Percentiles rank a stretch among this genome's conserved stretches.
phyloP scores from a whole-genome alignment of 1,140 invertebrate genomes.

The Formica exsecta region DNA sequence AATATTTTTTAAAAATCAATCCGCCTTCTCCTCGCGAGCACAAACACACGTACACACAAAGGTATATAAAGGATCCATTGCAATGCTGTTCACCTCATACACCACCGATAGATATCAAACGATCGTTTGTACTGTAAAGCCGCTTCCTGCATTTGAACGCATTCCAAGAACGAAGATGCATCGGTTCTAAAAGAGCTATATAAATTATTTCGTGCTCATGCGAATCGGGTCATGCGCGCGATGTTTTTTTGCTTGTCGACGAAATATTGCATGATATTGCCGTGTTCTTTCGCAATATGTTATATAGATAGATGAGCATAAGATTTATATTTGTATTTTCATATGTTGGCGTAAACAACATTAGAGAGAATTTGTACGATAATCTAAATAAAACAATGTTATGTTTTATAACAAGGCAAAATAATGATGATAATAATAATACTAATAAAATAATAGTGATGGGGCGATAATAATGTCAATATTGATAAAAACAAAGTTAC shows the following conservation, averaged over 20 bases:
- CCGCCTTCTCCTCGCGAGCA: slow-evolving; percentile 2
- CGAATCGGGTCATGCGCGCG: slow-evolving; percentile 56
- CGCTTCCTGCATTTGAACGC: slow-evolving; percentile 63
- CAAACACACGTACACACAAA: slow-evolving; percentile 10
- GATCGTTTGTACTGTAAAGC: slow-evolving; percentile 55
- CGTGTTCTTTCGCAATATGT: slow-evolving; percentile 23
- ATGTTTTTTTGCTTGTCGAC: slow-evolving; percentile 46
- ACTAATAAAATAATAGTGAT: neutral
- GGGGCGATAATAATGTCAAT: neutral
- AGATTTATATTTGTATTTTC: slow-evolving; percentile 34
- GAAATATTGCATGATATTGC: slow-evolving; percentile 40
- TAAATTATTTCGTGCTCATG: slow-evolving; percentile 58
- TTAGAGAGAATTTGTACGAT: neutral
- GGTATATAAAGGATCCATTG: slow-evolving; percentile 40
- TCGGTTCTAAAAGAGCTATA: slow-evolving; percentile 56
- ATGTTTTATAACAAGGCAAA: neutral
- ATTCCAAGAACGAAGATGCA: slow-evolving; percentile 64
- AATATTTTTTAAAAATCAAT: slow-evolving; percentile 62
- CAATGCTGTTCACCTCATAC: slow-evolving; percentile 62
- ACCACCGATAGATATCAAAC: slow-evolving; percentile 61
- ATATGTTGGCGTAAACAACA: neutral
- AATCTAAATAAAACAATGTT: neutral
- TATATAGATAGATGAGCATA: neutral
- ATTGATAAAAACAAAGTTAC: neutral
- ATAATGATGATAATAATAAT: neutral